Evolutionary conservation across 2,888 invertebrate species (phyloP).

Genomic region (Eupithecia subfuscata): DNA sequence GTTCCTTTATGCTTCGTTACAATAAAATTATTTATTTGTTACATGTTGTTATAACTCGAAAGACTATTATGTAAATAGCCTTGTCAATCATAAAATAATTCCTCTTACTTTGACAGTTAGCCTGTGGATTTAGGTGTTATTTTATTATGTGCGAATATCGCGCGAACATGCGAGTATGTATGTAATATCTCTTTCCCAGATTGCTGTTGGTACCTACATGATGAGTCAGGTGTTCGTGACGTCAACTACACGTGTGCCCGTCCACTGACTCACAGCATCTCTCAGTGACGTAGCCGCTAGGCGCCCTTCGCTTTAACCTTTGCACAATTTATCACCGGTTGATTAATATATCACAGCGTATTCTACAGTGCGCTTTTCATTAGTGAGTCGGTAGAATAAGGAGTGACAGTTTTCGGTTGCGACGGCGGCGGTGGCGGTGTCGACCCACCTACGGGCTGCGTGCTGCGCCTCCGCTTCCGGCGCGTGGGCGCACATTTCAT

Average conservation of each 20-base stretch:
- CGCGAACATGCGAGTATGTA: slow-evolving; percentile 30
- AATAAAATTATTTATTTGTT: background rate
- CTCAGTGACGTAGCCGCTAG: slow-evolving; percentile 62
- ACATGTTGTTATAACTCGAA: background rate
- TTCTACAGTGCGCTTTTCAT: slow-evolving; percentile 38
- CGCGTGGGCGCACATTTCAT: slow-evolving; percentile 75
- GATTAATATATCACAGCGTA: slow-evolving; percentile 52
- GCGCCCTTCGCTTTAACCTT: slow-evolving; percentile 62
- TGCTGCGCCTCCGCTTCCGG: slow-evolving; percentile 75
- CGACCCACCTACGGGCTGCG: slow-evolving; percentile 59
- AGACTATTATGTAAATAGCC: background rate
- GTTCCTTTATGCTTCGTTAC: background rate
- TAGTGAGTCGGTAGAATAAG: slow-evolving; percentile 14
- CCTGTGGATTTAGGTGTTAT: slow-evolving; percentile 10
- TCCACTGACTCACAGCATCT: slow-evolving; percentile 69
- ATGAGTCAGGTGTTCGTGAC: slow-evolving; percentile 75
- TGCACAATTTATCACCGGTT: slow-evolving; percentile 57
- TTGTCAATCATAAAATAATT: background rate
- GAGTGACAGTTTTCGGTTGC: slow-evolving; percentile 30
- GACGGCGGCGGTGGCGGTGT: slow-evolving; percentile 29
- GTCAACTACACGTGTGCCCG: slow-evolving; percentile 73
- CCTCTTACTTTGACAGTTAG: slow-evolving; percentile 9
- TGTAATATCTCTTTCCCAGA: slow-evolving; percentile 52
- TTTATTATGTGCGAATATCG: slow-evolving; percentile 23
- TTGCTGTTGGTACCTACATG: slow-evolving; percentile 53